A percentile compares a stretch with the other conserved stretches of the same genome.
Evolutionary conservation across 2,113 vertebrate genomes (phyloP).

Genomic region (Circaetus cinerascens): DNA sequence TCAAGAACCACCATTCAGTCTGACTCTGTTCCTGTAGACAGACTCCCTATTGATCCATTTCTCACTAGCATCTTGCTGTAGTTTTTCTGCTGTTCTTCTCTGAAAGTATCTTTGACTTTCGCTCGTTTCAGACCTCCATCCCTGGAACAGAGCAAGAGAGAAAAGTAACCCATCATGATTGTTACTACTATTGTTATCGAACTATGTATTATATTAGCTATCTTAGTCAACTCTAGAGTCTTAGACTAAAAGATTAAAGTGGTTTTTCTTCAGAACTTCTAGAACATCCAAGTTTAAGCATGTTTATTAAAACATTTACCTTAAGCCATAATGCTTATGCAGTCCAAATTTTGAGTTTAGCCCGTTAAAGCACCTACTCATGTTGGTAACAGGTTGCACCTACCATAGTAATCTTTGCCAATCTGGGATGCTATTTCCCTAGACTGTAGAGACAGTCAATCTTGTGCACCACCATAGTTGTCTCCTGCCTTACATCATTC

Average conservation of each 20-base stretch:
- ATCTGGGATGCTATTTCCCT: neutral
- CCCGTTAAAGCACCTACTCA: neutral
- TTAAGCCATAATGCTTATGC: neutral
- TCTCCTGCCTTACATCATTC: neutral
- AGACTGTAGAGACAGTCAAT: neutral
- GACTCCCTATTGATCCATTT: conserved; percentile 55
- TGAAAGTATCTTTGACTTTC: conserved; percentile 88
- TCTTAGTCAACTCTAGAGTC: neutral
- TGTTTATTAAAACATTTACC: neutral
- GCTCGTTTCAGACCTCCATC: conserved; percentile 91
- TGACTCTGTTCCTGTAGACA: conserved; percentile 48
- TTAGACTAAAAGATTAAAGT: neutral
- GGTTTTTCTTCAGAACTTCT: neutral
- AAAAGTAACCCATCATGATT: neutral
- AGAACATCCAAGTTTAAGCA: neutral
- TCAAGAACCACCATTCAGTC: conserved; percentile 21
- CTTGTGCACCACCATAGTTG: neutral
- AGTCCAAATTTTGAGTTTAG: neutral
- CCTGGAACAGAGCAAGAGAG: conserved; percentile 72
- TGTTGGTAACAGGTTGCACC: neutral
- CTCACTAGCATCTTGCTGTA: conserved; percentile 91
- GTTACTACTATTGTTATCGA: neutral
- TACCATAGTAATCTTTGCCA: neutral
- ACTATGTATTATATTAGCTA: neutral
- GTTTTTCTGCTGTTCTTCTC: conserved; percentile 91